phyloP scores from a whole-genome alignment of 2,888 invertebrate species.

The Eudiplozoon nipponicum region DNA sequence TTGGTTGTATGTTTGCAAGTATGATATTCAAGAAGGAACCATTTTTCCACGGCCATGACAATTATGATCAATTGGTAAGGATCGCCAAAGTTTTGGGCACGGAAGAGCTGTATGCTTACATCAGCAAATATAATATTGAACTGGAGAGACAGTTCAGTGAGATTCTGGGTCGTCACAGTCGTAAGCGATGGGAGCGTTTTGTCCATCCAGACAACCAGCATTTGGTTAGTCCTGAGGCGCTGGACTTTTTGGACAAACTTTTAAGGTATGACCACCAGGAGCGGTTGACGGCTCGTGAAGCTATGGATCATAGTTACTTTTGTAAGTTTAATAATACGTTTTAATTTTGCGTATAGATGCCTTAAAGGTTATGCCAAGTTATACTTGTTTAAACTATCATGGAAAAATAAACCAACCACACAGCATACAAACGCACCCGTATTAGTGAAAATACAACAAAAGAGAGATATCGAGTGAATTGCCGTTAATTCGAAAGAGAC shows the following conservation, averaged over 20 bases:
- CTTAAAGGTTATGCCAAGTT: too few relatives aligned
- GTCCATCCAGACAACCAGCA: conserved; percentile 95
- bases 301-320: conserved; percentile 4
- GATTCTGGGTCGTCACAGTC: conserved; percentile 40
- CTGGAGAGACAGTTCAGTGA: conserved; percentile 98
- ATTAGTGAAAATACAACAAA: too few relatives aligned
- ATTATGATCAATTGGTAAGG: conserved; percentile 91
- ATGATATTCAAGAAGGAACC: conserved; percentile 98
- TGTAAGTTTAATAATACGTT: too few relatives aligned
- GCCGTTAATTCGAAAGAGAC: too few relatives aligned
- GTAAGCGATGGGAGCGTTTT: conserved; percentile 67
- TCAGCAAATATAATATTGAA: conserved; percentile 97
- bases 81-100: conserved; percentile 97
- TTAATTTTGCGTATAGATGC: too few relatives aligned
- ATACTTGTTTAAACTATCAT: too few relatives aligned
- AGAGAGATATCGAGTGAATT: too few relatives aligned
- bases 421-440: too few relatives aligned
- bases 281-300: conserved; percentile 47
- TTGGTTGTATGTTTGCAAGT: conserved; percentile 96
- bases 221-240: conserved; percentile 76
- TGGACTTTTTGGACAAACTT: conserved; percentile 91
- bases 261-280: conserved; percentile 46
- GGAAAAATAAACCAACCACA: too few relatives aligned
- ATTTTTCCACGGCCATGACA: conserved; percentile 98
- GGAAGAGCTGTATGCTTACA: conserved; percentile 88